Base-by-base conservation (phyloP, 2,113 vertebrate genomes). In the Ochotona curzoniae region DNA sequence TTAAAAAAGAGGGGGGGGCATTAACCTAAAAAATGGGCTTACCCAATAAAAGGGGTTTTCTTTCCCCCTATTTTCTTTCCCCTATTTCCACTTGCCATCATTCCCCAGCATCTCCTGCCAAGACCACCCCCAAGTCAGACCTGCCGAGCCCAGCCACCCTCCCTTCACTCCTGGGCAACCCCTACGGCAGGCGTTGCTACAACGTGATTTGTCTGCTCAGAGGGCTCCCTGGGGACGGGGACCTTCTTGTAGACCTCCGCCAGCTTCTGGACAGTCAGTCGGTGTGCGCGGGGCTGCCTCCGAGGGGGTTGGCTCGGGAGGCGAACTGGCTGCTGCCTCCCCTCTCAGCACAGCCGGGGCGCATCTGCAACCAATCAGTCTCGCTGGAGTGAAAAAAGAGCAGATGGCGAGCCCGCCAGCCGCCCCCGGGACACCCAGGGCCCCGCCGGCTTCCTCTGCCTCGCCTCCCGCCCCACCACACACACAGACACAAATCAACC, bases 281-380 rank as follows among this genome's bases (percentile, higher is more conserved):
- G 96, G 96, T 94, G 73, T 76, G 94, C 89, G 93, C 83, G 96
- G 85, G 69, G 92, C 93, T 94, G 95, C 95, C 93, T 97, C 95
- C 69, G 67, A 93, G 95, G 95, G 67, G 81, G 38, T 44, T 44
- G 38, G 93, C 61, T 83, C 95, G 8, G 8, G 87, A 95, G 83
- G 96, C 94, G 92, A 97, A 95, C 38, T 44, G 96, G 91, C 94
- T 81, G 93, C 94, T 78, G 87, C 95, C 96, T 90, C 93, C 84
- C 96, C 97, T 96, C 84, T 57, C 69, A 81, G 88, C 78, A 75
- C 96, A 97, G 96, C 97, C 67, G 86, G 97, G 96, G 97, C 97
- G 97, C 95, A 97, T 96, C 97, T 99, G 98, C 95, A 98, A 94
- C 96, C 97, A 96, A 97, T 97, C 98, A 95, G 64, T 92, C 87